Evolutionary conservation across 2,888 invertebrate species (phyloP).

Genomic region (Megalurothrips usitatus): DNA sequence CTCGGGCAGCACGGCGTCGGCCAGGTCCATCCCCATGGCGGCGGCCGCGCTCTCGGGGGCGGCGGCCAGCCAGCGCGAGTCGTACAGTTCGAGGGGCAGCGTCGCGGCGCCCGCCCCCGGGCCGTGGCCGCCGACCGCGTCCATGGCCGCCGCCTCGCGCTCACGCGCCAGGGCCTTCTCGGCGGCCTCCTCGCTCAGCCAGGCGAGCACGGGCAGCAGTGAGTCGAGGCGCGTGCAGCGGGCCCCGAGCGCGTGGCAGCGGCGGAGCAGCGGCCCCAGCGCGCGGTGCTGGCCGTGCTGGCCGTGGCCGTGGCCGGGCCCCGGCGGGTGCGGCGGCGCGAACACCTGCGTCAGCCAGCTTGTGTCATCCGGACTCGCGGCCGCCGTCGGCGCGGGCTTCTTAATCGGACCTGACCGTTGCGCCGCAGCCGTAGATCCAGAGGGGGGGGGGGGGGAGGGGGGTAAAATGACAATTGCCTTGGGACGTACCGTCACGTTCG

Average conservation of each 20-base stretch:
- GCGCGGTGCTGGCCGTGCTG: slow-evolving; percentile 38
- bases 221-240: slow-evolving; percentile 38
- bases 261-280: slow-evolving; percentile 36
- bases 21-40: slow-evolving; percentile 31
- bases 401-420: not conserved
- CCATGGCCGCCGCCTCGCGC: slow-evolving; percentile 21
- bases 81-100: slow-evolving; percentile 38
- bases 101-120: slow-evolving; percentile 32
- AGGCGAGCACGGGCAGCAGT: slow-evolving; percentile 38
- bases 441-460: too few species aligned
- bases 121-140: slow-evolving; percentile 28
- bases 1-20: slow-evolving; percentile 3
- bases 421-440: not conserved
- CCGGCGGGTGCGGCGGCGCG: slow-evolving; percentile 33
- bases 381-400: not conserved
- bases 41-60: not conserved
- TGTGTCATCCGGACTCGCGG: too few species aligned
- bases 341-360: slow-evolving; percentile 6
- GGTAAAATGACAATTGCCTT: too few species aligned
- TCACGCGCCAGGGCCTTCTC: not conserved
- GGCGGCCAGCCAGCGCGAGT: slow-evolving; percentile 37
- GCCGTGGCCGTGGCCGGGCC: slow-evolving; percentile 38
- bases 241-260: slow-evolving; percentile 36
- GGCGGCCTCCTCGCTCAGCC: slow-evolving; percentile 35
- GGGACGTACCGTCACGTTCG: not conserved